Evolutionary conservation across 2,113 vertebrate species (phyloP), one percentile per base, ranked within the genome.

Genomic region (Microtus pennsylvanicus): DNA sequence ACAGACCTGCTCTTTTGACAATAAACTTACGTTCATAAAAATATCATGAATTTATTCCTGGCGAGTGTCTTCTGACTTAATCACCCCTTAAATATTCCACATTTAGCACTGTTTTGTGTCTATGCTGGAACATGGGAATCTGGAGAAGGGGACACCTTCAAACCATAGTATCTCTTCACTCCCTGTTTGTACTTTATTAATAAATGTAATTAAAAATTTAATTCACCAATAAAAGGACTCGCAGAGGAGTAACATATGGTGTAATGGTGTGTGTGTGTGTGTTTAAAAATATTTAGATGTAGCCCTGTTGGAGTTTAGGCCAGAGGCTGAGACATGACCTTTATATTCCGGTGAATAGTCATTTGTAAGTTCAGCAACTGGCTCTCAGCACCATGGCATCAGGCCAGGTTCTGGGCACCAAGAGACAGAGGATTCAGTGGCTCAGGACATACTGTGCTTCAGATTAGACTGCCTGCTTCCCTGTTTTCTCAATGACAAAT

Each of bases 371-470:
- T 89, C 52, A 24, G 69, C 7, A 91, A 33, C 81, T 30, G 33
- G 12, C 82, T 82, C 75, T 97, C 63, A 45, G 38, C 80, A 24
- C 35, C 2, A 0, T 77, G 74, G 52, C 78, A 80, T 67, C 19
- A 4, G 42, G 61, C 24, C 87, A 89, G 24, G 33, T 91, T 75
- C 69, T 67, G 47, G 10, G 50, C 11, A 89, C 65, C 50, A 72
- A 94, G 83, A 38, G 76, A 95, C 17, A 50, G 75, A 83, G 76
- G 74, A 76, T 90, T 50, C 38, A 72, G 14, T 92, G 55, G 14
- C 58, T 78, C 72, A 58, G 81, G 89, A 35, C 63, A 12, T 55
- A 76, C 47, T 24, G 58, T 74, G 35, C 47, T 82, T 7, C 24
- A 69, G 35, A n/a, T 87, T 61, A 87, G 55, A 80, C 55, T 38